phyloP scores from a whole-genome alignment of 2,888 invertebrate genomes.

The Lochmaea crataegi region DNA sequence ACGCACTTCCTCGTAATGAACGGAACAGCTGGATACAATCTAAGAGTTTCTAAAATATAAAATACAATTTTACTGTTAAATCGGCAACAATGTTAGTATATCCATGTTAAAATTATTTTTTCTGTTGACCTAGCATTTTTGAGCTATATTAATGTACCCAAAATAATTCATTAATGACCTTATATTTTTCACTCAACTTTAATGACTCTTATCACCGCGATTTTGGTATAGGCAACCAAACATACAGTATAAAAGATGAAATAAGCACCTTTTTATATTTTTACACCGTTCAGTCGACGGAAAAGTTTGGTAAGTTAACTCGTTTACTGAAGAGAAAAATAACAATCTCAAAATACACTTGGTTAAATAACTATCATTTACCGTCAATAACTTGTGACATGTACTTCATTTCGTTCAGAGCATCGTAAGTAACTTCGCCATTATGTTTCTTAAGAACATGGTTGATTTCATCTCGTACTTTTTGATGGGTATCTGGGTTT shows the following conservation, averaged over 20 bases:
- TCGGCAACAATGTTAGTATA: not conserved
- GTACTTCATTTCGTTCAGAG: constrained; percentile 49
- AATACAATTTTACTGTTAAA: not conserved
- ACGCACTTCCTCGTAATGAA: constrained; percentile 42
- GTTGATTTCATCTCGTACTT: constrained; percentile 45
- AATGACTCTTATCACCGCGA: too few relatives aligned
- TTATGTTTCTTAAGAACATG: constrained; percentile 44
- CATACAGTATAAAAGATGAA: too few relatives aligned
- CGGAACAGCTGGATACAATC: constrained; percentile 44
- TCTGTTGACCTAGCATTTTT: too few relatives aligned
- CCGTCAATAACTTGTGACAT: constrained; percentile 48
- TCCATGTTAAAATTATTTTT: not conserved
- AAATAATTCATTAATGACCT: too few relatives aligned
- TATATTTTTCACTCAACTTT: too few relatives aligned
- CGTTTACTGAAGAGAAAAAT: too few relatives aligned
- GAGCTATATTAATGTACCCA: too few relatives aligned
- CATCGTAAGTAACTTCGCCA: constrained; percentile 48
- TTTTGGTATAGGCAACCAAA: too few relatives aligned
- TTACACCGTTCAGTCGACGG: too few relatives aligned
- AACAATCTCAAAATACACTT: too few relatives aligned
- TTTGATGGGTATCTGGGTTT: constrained; percentile 46
- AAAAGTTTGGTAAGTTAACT: too few relatives aligned
- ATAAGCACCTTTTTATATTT: too few relatives aligned
- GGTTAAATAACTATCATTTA: constrained; percentile 22
- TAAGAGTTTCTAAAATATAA: constrained; percentile 44